phyloP scores from a whole-genome alignment of 2,888 invertebrate species.

The Orthosia gothica region DNA sequence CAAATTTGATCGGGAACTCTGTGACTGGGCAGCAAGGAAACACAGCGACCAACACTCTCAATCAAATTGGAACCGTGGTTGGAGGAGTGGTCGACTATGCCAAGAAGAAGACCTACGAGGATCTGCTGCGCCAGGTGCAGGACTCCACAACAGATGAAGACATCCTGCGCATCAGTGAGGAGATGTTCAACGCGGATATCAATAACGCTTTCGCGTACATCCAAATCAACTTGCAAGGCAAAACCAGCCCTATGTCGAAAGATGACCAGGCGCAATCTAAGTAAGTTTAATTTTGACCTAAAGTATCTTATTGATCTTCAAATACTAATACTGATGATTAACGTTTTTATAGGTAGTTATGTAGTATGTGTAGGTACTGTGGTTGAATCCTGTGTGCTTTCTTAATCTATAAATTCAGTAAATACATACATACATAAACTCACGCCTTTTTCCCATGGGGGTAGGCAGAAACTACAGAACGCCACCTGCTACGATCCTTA shows the following conservation, averaged over 20 bases:
- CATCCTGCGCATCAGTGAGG: conserved; percentile 93
- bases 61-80: conserved; percentile 88
- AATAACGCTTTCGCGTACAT: conserved; percentile 95
- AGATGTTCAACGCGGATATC: conserved; percentile 93
- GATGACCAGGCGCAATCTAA: conserved; percentile 94
- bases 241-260: conserved; percentile 93
- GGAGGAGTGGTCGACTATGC: conserved; percentile 89
- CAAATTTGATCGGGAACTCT: conserved; percentile 84
- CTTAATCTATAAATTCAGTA: too few species aligned
- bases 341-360: not conserved
- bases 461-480: too few species aligned
- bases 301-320: not conserved
- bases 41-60: conserved; percentile 84
- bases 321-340: not conserved
- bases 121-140: conserved; percentile 85
- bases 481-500: too few species aligned
- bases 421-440: too few species aligned
- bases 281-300: conserved; percentile 89
- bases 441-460: too few species aligned
- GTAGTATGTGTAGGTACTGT: too few species aligned
- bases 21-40: conserved; percentile 86
- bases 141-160: conserved; percentile 93
- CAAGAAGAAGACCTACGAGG: conserved; percentile 89
- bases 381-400: too few species aligned
- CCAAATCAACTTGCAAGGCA: conserved; percentile 94